Evolutionary conservation across 2,113 vertebrate species (phyloP), one percentile per base, ranked within the genome.

Genomic region (Tachysurus vachellii): DNA sequence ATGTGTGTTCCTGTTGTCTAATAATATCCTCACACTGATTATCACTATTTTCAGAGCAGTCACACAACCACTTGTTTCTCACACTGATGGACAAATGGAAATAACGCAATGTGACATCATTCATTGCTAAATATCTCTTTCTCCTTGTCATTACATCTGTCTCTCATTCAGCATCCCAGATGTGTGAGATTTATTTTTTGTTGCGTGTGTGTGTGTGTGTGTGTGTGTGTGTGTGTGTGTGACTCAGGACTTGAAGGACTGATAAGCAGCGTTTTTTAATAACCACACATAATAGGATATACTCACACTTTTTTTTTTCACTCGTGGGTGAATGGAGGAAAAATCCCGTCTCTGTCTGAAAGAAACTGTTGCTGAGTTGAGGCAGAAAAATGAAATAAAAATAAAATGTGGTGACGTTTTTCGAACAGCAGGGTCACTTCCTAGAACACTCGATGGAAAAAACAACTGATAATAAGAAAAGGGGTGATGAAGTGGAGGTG

Each of bases 391-490:
- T 50, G 36, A 53, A 53, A 59, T 76, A 76, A 87, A 87, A 83
- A 87, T 62, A 76, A 83, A 59, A 50, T 12, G 8, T 7, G 56
- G 59, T 87, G 86, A 83, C 86, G 81, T 31, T 62, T 62, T 26
- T 14, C 7, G 56, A 75, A 56, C 59, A 77, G 81, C 71, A 87
- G 86, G 70, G 10, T 6, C 4, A 5, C 68, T 83, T 83, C 44
- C 71, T 54, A 82, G n/a, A 77, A 56, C 47, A 42, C 1, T 21
- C 7, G 16, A 28, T 57, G 42, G 2, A 50, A 59, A 17, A n/a
- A 21, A 19, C 6, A 11, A 21, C 21, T 79, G 70, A 53, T 64
- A 64, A 87, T 82, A 68, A 82, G 36, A 16, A n/a, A 61, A 57
- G 16, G 62, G 8, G 28, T 17, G 47, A 54, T 28, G n/a, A 86